Percentiles rank a stretch among this genome's conserved stretches.
phyloP scores from a whole-genome alignment of 1,140 invertebrate genomes.

The Contarinia nasturtii region DNA sequence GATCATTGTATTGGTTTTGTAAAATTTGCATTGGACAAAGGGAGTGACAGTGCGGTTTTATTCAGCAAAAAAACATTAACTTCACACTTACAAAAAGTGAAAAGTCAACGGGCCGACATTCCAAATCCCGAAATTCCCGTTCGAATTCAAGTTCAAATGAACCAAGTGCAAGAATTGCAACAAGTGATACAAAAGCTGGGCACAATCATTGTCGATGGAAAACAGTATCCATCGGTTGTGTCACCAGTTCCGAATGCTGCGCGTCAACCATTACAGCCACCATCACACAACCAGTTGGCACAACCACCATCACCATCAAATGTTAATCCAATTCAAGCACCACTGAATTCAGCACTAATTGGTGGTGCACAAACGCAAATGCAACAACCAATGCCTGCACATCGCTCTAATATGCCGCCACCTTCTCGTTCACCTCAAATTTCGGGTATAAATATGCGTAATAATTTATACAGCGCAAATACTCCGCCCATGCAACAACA shows the following conservation, averaged over 20 bases:
- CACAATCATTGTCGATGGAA: constrained; percentile 56
- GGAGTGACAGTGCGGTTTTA: constrained; percentile 63
- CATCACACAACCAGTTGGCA: not conserved
- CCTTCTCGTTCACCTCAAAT: no score
- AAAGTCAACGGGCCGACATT: constrained; percentile 57
- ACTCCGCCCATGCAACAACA: no score
- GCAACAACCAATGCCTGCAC: constrained; percentile 6
- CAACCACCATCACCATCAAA: not conserved
- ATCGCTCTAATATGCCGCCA: no score
- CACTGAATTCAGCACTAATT: not conserved
- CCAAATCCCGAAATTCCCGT: constrained; percentile 71
- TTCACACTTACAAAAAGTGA: constrained; percentile 56
- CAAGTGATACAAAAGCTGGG: constrained; percentile 55
- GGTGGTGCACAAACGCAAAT: constrained; percentile 13
- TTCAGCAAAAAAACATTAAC: constrained; percentile 62
- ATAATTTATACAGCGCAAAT: no score
- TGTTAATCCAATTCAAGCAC: not conserved
- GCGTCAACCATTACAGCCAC: not conserved
- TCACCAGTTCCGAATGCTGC: constrained; percentile 15
- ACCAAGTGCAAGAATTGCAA: constrained; percentile 56
- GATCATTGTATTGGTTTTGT: constrained; percentile 77
- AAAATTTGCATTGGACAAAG: constrained; percentile 51
- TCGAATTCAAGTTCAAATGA: constrained; percentile 51
- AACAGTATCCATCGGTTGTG: constrained; percentile 23
- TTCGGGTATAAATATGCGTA: no score